A percentile compares a stretch with the other conserved stretches of the same genome.
These are phyloP conservation scores for Tenualosa thibaudeaui DNA, from an alignment of 2,797 vertebrate species.

Conservation along the genomic window DNA sequence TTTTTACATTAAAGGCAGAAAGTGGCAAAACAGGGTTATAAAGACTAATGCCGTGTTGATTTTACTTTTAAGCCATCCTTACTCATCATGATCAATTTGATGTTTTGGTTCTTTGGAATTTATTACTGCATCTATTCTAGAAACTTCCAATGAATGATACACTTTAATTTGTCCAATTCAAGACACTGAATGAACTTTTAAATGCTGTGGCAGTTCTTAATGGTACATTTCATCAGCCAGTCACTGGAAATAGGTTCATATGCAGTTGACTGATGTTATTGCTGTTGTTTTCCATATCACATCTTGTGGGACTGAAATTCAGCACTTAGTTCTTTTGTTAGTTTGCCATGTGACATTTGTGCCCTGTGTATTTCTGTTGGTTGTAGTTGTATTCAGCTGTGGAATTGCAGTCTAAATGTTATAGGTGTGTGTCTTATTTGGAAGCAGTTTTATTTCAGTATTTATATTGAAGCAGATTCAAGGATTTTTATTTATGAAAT, in stretches of 20 bases:
- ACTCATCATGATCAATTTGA: not conserved
- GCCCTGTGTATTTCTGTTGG: not conserved
- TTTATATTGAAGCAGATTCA: not conserved
- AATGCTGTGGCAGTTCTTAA: not conserved
- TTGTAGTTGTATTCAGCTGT: not conserved
- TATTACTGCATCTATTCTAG: not conserved
- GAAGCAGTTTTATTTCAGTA: constrained; percentile 13
- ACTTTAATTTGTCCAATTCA: not conserved
- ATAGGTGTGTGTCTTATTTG: constrained; percentile 5
- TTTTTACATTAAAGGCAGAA: not conserved
- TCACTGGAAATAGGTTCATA: not conserved
- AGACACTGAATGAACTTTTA: not conserved
- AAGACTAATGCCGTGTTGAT: not conserved
- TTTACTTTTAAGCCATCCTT: not conserved
- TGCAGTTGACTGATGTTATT: not conserved
- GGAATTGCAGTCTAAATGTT: not conserved
- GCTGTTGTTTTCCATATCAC: not conserved
- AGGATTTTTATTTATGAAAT: not conserved
- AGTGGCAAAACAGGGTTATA: not conserved
- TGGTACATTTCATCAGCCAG: not conserved
- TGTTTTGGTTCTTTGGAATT: not conserved
- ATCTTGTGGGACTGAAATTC: not conserved
- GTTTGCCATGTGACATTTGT: not conserved
- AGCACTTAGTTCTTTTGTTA: not conserved
- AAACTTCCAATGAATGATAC: not conserved